Conservation (phyloP, 2,888 invertebrate genomes). For the Eristalis arbustorum region DNA sequence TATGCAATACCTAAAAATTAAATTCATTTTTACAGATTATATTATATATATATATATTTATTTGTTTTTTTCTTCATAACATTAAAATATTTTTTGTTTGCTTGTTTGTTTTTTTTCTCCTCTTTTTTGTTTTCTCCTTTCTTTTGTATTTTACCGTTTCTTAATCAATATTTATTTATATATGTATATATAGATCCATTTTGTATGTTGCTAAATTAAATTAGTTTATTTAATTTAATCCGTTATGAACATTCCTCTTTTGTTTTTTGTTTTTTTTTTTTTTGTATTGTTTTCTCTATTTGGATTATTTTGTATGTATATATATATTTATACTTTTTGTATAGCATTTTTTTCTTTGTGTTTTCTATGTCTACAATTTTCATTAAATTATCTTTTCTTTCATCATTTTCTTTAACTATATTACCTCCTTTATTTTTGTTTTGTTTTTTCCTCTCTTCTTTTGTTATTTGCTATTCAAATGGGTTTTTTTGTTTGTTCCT, state of each 20-base stretch:
- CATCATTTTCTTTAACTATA: slow-evolving; percentile 56
- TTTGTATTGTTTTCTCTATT: slow-evolving; percentile 56
- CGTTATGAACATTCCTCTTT: slow-evolving; percentile 39
- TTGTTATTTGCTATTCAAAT: slow-evolving; percentile 55
- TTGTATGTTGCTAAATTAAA: slow-evolving; percentile 69
- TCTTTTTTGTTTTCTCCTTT: slow-evolving; percentile 72
- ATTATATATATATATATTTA: slow-evolving; percentile 57
- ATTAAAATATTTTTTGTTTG: slow-evolving; percentile 68
- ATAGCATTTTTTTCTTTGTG: slow-evolving; percentile 80
- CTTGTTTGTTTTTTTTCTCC: slow-evolving; percentile 36
- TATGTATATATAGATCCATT: slow-evolving; percentile 63
- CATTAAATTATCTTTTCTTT: slow-evolving; percentile 44
- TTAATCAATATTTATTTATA: slow-evolving; percentile 50
- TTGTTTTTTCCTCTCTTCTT: slow-evolving; percentile 8
- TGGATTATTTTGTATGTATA: slow-evolving; percentile 59
- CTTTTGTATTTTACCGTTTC: slow-evolving; percentile 25
- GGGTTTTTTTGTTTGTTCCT: slow-evolving; percentile 32
- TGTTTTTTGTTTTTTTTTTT: slow-evolving; percentile 31
- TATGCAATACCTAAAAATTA: slow-evolving; percentile 71
- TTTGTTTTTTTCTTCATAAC: slow-evolving; percentile 60
- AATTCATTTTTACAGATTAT: slow-evolving; percentile 71
- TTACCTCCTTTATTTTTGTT: slow-evolving; percentile 25
- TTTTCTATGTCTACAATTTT: slow-evolving; percentile 72
- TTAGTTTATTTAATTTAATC: slow-evolving; percentile 66
- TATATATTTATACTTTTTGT: slow-evolving; percentile 73